Evolutionary conservation across 2,888 invertebrate genomes (phyloP).

Genomic region (Capitulum mitella): DNA sequence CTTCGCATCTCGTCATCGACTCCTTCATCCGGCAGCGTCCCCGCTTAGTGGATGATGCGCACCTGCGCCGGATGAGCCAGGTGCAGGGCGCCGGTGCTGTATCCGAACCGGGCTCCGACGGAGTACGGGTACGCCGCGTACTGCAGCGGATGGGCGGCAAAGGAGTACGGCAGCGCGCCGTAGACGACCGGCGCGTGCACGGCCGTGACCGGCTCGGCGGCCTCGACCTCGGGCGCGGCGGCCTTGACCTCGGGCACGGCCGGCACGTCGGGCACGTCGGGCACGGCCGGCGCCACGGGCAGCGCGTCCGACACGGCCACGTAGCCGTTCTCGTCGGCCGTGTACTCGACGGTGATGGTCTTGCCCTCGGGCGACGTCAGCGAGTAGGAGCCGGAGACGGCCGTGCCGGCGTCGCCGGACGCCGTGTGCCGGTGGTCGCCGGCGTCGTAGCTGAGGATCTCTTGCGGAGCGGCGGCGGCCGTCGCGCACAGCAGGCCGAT

Average conservation of each 20-base stretch:
- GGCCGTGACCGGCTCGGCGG: constrained; percentile 39
- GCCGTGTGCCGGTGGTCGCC: background rate
- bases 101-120: too few relatives aligned
- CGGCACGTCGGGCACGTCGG: constrained; percentile 54
- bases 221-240: constrained; percentile 68
- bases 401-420: background rate
- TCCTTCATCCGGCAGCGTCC: too few relatives aligned
- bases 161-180: background rate
- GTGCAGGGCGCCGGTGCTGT: too few relatives aligned
- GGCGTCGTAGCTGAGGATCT: background rate
- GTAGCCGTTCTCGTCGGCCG: constrained; percentile 68
- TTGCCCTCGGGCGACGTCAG: constrained; percentile 52
- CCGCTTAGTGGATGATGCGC: too few relatives aligned
- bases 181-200: background rate
- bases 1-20: background rate
- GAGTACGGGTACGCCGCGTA: background rate
- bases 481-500: background rate
- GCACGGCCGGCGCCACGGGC: constrained; percentile 27
- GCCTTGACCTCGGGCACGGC: constrained; percentile 68
- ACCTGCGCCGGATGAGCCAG: too few relatives aligned
- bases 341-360: constrained; percentile 64
- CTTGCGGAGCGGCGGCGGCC: background rate
- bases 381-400: constrained; percentile 52
- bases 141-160: background rate
- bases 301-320: constrained; percentile 55